A percentile compares a stretch with the other conserved stretches of the same genome.
Evolutionary conservation across 2,797 vertebrate species (phyloP).

Genomic region (Pseudochaenichthys georgianus): DNA sequence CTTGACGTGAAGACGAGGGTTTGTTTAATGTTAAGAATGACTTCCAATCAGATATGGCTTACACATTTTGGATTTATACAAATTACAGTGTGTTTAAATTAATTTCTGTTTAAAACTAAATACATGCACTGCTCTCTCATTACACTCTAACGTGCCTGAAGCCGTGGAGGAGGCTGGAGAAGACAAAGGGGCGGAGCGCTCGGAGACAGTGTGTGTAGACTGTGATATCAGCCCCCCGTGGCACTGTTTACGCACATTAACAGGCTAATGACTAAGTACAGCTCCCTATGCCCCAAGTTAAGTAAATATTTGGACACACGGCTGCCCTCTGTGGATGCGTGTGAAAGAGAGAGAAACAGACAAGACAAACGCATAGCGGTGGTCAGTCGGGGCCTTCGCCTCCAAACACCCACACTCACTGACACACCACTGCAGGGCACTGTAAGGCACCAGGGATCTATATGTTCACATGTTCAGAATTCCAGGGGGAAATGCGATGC

Average conservation of each 20-base stretch:
- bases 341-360: conserved; percentile 61
- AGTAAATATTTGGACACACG: conserved; percentile 85
- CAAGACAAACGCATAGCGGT: conserved; percentile 56
- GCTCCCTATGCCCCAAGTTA: conserved; percentile 75
- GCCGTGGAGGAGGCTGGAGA: conserved; percentile 24
- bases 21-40: conserved; percentile 37
- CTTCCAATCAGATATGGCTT: conserved; percentile 25
- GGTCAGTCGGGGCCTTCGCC: conserved; percentile 41
- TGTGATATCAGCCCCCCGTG: conserved; percentile 75
- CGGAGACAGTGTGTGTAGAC: conserved; percentile 66
- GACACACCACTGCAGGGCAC: conserved; percentile 30
- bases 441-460: conserved; percentile 45
- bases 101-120: conserved; percentile 44
- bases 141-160: conserved; percentile 9
- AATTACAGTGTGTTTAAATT: conserved; percentile 24
- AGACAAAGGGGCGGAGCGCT: conserved; percentile 44
- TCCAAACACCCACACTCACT: conserved; percentile 46
- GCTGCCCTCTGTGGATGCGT: conserved; percentile 67
- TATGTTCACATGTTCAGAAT: conserved; percentile 48
- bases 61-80: conserved; percentile 44
- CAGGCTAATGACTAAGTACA: conserved; percentile 79
- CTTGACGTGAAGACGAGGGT: neutral
- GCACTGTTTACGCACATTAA: conserved; percentile 84
- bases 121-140: conserved; percentile 26
- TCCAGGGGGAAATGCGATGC: conserved; percentile 29